Base-by-base conservation (phyloP, 2,888 invertebrate genomes). In the Thumatha senex region DNA sequence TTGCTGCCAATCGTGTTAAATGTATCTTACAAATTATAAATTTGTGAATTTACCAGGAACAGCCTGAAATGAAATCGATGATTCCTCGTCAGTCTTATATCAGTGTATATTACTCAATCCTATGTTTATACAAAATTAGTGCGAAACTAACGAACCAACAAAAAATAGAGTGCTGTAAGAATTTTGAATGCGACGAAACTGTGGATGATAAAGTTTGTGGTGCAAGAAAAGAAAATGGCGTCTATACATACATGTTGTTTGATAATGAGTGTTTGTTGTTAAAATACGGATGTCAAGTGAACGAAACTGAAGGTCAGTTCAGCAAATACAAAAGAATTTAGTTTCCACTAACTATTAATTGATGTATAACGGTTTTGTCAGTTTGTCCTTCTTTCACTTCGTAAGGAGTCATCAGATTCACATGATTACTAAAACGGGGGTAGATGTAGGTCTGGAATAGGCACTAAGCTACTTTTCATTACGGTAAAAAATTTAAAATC, bases 201-300 rank as follows among this genome's bases (percentile, higher is more conserved):
- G 40, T 43, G 1, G 36, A 55, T 1, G 40, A 41, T 0, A 53
- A 46, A 29, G 83, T 84, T 0, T 89, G 89, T 56, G 89, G 86
- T 0, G 59, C 84, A 0, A 71, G 76, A 12, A 61, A 64, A 1
- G 76, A 80, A 35, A 68, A 67, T 0, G 61, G 65, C 0, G 74
- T 75, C 0, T 70, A 71, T 31, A 61, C 65, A 0, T 49, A 84
- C 7, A 83, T 68, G 51, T 10, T 76, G n/a, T 89, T 89, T 61
- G 61, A 76, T 15, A 82, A 76, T 45, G 82, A 84, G 61, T 89
- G 89, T 55, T 67, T 75, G 8, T 58, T 89, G 33, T 43, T 84
- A 18, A 72, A 75, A 43, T 81, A 75, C 58, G 85, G 84, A 0
- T 89, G 89, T 54, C 50, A 56, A 15, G 80, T 76, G 9, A 61